Evolutionary conservation across 2,888 invertebrate species (phyloP).

Genomic region (Theretra japonica): DNA sequence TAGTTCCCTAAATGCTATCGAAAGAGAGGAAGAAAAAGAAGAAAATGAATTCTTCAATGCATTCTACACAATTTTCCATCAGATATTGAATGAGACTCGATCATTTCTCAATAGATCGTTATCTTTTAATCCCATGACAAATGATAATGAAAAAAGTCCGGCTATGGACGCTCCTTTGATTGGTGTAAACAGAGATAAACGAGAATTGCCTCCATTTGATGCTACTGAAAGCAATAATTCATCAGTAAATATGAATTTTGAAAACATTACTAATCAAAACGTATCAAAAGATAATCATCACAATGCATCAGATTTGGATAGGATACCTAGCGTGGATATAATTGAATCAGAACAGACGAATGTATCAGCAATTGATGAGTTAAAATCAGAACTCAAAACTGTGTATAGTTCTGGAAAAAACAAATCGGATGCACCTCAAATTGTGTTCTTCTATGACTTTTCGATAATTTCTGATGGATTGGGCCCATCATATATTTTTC

Average conservation of each 20-base stretch:
- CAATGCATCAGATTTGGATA: slow-evolving; percentile 9
- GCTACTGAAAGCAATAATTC: slow-evolving; percentile 31
- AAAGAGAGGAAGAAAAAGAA: slow-evolving; percentile 61
- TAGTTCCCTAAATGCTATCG: slow-evolving; percentile 56
- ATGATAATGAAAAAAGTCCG: slow-evolving; percentile 40
- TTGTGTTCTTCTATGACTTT: slow-evolving; percentile 62
- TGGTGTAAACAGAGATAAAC: slow-evolving; percentile 59
- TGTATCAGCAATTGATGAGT: neutral
- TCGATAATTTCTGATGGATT: slow-evolving; percentile 51
- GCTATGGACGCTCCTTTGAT: slow-evolving; percentile 41
- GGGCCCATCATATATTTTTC: slow-evolving; percentile 47
- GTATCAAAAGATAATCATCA: neutral
- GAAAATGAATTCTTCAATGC: slow-evolving; percentile 58
- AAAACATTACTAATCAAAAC: slow-evolving; percentile 38
- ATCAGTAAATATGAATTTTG: slow-evolving; percentile 34
- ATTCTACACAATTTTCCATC: slow-evolving; percentile 55
- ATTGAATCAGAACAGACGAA: neutral
- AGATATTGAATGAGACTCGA: slow-evolving; percentile 61
- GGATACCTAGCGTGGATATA: neutral
- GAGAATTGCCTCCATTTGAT: slow-evolving; percentile 44
- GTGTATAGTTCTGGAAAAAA: slow-evolving; percentile 33
- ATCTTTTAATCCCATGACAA: slow-evolving; percentile 38
- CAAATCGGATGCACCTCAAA: slow-evolving; percentile 49
- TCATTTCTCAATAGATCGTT: slow-evolving; percentile 56
- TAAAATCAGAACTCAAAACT: neutral